These are phyloP conservation scores for Nemoura dubitans DNA, from an alignment of 2,888 invertebrate genomes.

Conservation along the genomic window DNA sequence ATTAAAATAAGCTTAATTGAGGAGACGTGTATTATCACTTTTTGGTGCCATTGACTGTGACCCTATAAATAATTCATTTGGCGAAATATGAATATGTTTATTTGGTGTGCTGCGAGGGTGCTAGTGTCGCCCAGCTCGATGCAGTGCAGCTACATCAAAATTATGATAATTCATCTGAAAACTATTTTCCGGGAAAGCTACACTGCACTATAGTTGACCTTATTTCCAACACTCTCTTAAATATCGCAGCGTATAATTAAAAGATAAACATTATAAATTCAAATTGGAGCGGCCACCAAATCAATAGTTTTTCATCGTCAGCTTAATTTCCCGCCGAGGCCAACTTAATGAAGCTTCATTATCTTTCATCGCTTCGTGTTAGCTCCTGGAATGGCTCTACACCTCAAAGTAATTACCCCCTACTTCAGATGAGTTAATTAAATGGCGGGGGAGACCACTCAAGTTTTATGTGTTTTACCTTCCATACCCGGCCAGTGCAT, in stretches of 20 bases:
- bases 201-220: not conserved
- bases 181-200: not conserved
- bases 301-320: not conserved
- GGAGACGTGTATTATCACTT: not conserved
- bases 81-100: not conserved
- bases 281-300: not conserved
- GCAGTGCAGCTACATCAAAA: not conserved
- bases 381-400: not conserved
- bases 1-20: constrained; percentile 16
- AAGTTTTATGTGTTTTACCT: constrained; percentile 12
- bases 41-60: not conserved
- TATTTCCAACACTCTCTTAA: not conserved
- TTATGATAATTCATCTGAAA: not conserved
- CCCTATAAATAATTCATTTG: constrained; percentile 28
- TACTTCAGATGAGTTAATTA: not conserved
- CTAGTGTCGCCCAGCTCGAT: not conserved
- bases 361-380: not conserved
- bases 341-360: not conserved
- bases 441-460: not conserved
- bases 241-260: not conserved
- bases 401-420: constrained; percentile 9
- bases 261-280: not conserved
- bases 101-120: not conserved
- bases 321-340: not conserved
- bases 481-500: not conserved